Base-by-base conservation (phyloP, 2,797 vertebrate genomes). In the Acanthopagrus latus region DNA sequence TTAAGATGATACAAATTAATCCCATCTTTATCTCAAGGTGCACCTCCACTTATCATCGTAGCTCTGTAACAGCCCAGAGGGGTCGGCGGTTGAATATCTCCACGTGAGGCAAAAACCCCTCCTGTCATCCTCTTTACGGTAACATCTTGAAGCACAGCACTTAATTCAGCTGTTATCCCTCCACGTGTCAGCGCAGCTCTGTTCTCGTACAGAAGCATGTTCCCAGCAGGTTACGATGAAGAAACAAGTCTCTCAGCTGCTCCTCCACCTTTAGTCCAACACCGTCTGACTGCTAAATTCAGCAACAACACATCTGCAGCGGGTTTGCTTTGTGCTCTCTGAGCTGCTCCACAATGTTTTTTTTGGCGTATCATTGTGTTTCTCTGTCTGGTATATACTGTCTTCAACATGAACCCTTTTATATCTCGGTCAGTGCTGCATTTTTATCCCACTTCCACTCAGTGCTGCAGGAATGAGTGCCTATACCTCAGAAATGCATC, bases 1-100 rank as follows among this genome's bases (percentile, higher is more conserved):
- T 95, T 79, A 25, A 64, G 54, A 80, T 66, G 73, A 84, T 73
- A 63, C 74, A 74, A 80, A 82, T 86, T 88, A 86, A 89, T 84
- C 82, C 87, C 52, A 16, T 78, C 60, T 73, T 82, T 80, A 85
- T 79, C 74, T 79, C 60, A 10, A 0, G 23, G 29, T 5, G 47
- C 58, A 70, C 33, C 23, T 47, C 43, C 23, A 56, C 64, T 79
- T 58, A 71, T 84, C 64, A 38, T 13, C 3, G 65, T 0, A 14
- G 65, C 63, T 56, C 65, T 74, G 55, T 47, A n/a, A 25, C 25
- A 10, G 56, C 51, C 38, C 23, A 2, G 57, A 47, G 64, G 73
- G 69, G 9, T 76, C 46, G 14, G 2, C 5, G 38, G 51, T 41
- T 5, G 38, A 2, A 10, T 46, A 29, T 47, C 29, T 66, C 43